Evolutionary conservation across 1,140 invertebrate species (phyloP), one percentile per base, ranked within the genome.

Genomic region (Aphidius ervi): DNA sequence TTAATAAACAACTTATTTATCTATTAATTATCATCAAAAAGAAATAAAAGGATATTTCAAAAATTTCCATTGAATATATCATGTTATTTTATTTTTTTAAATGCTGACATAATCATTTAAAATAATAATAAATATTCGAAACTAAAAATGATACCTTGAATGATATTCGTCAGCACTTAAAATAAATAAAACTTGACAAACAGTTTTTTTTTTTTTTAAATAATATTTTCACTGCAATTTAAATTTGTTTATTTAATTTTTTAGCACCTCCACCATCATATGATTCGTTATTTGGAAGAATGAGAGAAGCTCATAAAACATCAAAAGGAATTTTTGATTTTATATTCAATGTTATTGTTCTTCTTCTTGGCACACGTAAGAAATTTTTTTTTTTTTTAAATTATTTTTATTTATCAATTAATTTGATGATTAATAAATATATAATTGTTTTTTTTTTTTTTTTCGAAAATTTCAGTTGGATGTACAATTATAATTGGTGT

Each of bases 201-300:
- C 23, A 31, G 1, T 31, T 31, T 31, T 31, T 31, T 31, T 23
- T 23, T 31, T 4, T 31, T 3, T 31, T 16, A 16, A 16, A 16
- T 16, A 16, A 16, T 16, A 16, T 16, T 16, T 16, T 16, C 16
- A 31, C 23, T 31, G 23, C 23, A 31, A 31, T 31, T 31, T 31
- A 31, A 31, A 31, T 23, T 59, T 16, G 46, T 23, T 45, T 45
- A 9, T 37, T 62, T 54, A 56, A 40, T 31, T 56, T 74, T 74
- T 47, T 70, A 86, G 86, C 78, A 61, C 83, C 85, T 52, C 86
- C 86, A 8, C 86, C 86, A n/a, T 83, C 85, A 0, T 88, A 88
- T 67, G 85, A 88, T 67, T 87, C 86, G 3, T 65, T 88, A 2
- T 87, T 86, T 79, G 86, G 86, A 20, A 74, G 84, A 69, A 82